Base-by-base conservation (phyloP, 2,797 vertebrate species). In the Tarsius wallacei region DNA sequence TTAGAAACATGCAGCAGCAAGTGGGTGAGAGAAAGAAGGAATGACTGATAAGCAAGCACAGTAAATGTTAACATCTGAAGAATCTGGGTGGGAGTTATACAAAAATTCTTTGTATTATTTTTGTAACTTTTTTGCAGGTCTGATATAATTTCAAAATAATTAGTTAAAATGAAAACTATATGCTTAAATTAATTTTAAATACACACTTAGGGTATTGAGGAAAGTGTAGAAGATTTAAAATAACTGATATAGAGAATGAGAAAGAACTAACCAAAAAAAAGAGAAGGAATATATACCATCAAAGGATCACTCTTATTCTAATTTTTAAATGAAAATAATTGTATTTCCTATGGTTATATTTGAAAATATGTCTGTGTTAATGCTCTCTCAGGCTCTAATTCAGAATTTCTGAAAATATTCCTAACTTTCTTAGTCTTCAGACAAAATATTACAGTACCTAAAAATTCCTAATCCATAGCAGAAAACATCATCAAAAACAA, bases 391-490 rank as follows among this genome's bases (percentile, higher is more conserved):
- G 6, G 63, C 70, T 59, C 57, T 73, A 88, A 78, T 22, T 81
- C 57, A 80, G 64, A 90, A 86, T 80, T n/a, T 70, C 89, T 84
- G 83, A 64, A 71, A 84, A 33, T 42, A 96, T 33, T 21, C 73
- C 94, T 87, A 92, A 90, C 77, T 97, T 97, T 73, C 87, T 85
- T 47, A 92, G n/a, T 73, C 51, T 91, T 88, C 51, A 82, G 42
- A 84, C 42, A 93, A 42, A 42, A 96, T 81, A 87, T 63, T 83
- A 81, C 0, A 57, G 14, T 78, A 96, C 36, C 87, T 91, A 93
- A 85, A 31, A 89, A 91, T 51, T 93, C 49, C 66, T 92, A 96
- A 96, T 63, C 53, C 49, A 84, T 10, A 49, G 84, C 13, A 87
- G 59, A 89, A 93, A 93, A 74, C 47, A 93, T 66, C 49, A 95